phyloP scores from a whole-genome alignment of 53 echinoderm and acorn worm species.

The Luidia sarsii region DNA sequence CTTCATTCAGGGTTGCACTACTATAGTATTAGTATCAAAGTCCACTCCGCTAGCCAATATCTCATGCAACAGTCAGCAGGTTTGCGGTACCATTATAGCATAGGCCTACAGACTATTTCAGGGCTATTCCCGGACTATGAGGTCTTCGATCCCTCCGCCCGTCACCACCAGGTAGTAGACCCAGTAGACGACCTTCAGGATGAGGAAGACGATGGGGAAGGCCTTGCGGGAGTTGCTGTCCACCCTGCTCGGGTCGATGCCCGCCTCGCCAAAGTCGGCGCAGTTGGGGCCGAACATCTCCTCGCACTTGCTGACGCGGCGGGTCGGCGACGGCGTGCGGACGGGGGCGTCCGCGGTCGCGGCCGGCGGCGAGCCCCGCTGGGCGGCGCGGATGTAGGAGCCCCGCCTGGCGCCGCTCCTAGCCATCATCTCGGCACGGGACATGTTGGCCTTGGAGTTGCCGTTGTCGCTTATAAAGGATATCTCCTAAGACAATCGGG shows the following conservation, averaged over 20 bases:
- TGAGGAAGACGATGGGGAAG: conserved; percentile 70
- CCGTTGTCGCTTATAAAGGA: conserved; percentile 15
- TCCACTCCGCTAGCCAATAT: too few relatives aligned
- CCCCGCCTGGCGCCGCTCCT: conserved; percentile 3
- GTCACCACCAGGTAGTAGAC: conserved; percentile 65
- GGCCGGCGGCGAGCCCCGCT: conserved; percentile 7
- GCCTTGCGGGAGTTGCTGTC: conserved; percentile 60
- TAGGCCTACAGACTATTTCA: background rate
- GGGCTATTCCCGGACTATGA: too few relatives aligned
- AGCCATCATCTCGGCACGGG: background rate
- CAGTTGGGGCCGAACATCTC: conserved; percentile 56
- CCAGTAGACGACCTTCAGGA: conserved; percentile 77
- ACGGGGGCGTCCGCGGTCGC: background rate
- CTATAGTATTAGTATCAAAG: too few relatives aligned
- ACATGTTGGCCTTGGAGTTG: background rate
- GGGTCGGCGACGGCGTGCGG: background rate
- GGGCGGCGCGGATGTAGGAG: conserved; percentile 40
- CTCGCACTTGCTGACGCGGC: conserved; percentile 31
- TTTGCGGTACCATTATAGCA: too few relatives aligned
- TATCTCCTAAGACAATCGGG: background rate
- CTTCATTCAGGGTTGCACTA: too few relatives aligned
- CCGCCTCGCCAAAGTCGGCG: conserved; percentile 47
- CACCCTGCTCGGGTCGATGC: conserved; percentile 68
- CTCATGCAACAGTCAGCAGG: too few relatives aligned
- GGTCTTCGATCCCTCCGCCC: conserved; percentile 45